A percentile compares a stretch with the other conserved stretches of the same genome.
These are phyloP conservation scores for Morone chrysops DNA, from an alignment of 2,113 vertebrate species.

Conservation along the genomic window DNA sequence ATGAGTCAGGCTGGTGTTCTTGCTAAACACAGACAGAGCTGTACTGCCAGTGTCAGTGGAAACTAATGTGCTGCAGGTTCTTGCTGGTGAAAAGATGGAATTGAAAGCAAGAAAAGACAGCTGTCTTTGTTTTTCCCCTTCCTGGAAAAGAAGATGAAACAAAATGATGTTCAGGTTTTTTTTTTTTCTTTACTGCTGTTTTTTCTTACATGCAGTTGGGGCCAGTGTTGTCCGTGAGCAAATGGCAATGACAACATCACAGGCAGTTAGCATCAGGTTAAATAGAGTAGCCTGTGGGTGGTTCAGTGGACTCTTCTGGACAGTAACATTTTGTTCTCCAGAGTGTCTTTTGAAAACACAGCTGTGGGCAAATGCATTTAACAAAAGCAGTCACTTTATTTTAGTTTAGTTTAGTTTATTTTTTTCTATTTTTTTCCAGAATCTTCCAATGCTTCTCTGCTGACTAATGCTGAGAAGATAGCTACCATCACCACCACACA, in stretches of 20 bases:
- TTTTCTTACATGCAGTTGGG: slow-evolving; percentile 12
- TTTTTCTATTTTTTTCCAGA: slow-evolving; percentile 78
- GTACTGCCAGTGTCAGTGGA: not conserved
- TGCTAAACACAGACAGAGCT: slow-evolving; percentile 26
- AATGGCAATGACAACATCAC: slow-evolving; percentile 76
- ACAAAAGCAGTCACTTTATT: slow-evolving; percentile 20
- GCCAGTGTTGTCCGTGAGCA: slow-evolving; percentile 58
- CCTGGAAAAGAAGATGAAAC: slow-evolving; percentile 21
- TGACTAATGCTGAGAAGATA: slow-evolving; percentile 98
- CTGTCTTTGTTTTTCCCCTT: slow-evolving; percentile 22
- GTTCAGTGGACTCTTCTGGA: slow-evolving; percentile 46
- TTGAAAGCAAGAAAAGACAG: slow-evolving; percentile 34
- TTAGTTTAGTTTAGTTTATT: not conserved
- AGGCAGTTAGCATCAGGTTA: slow-evolving; percentile 69
- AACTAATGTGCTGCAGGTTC: slow-evolving; percentile 24
- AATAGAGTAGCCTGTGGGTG: slow-evolving; percentile 50
- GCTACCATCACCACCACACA: slow-evolving; percentile 98
- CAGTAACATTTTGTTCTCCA: slow-evolving; percentile 50
- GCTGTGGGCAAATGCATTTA: slow-evolving; percentile 38
- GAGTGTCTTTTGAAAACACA: slow-evolving; percentile 27
- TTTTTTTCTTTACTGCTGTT: slow-evolving; percentile 31
- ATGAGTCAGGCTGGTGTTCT: slow-evolving; percentile 39
- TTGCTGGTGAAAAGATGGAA: slow-evolving; percentile 7
- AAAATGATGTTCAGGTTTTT: slow-evolving; percentile 20
- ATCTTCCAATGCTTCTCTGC: slow-evolving; percentile 94